These are phyloP conservation scores for Himantopus leucocephalus DNA, from an alignment of 2,113 vertebrate genomes.

Conservation along the genomic window DNA sequence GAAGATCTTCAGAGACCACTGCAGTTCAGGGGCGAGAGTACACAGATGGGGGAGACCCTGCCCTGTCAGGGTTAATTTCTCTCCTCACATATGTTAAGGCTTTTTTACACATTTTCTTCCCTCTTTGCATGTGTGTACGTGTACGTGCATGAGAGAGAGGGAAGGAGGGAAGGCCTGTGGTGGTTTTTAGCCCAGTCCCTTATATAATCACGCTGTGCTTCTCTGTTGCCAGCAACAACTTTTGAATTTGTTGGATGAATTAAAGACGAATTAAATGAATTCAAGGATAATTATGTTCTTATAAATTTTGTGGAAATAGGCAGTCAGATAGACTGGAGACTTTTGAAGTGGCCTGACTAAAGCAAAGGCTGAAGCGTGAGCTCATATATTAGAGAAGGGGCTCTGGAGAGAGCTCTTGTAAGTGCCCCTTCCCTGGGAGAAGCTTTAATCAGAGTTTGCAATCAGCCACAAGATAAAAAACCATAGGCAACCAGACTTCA, in stretches of 20 bases:
- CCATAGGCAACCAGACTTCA: background rate
- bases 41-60: background rate
- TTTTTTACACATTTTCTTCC: background rate
- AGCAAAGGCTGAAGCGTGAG: background rate
- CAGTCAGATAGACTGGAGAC: background rate
- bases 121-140: background rate
- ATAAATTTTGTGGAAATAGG: background rate
- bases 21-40: background rate
- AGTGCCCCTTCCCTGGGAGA: background rate
- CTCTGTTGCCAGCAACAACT: background rate
- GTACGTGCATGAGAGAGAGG: background rate
- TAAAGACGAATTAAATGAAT: background rate
- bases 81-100: background rate
- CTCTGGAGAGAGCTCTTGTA: background rate
- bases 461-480: background rate
- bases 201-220: background rate
- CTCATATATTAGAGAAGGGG: background rate
- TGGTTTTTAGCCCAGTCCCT: background rate
- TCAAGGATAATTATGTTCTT: background rate
- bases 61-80: background rate
- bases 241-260: background rate
- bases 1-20: background rate
- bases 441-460: conserved; percentile 5
- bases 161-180: background rate
- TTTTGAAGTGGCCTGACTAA: background rate